Evolutionary conservation across 2,888 invertebrate genomes (phyloP).

Genomic region (Ectemnius cavifrons): DNA sequence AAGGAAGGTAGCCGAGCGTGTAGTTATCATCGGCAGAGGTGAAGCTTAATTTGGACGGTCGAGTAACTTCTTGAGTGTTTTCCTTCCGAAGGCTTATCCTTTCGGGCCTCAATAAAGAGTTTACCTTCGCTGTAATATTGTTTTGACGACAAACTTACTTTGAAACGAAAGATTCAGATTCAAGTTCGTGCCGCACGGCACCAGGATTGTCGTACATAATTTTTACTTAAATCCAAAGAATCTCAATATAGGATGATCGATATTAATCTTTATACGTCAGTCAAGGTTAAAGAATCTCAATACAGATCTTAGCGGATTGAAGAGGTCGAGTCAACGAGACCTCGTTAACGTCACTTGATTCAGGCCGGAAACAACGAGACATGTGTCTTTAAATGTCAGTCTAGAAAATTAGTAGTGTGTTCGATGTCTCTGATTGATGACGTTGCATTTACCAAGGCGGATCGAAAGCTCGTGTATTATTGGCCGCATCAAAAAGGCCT

Average conservation of each 20-base stretch:
- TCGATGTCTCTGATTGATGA: constrained; percentile 53
- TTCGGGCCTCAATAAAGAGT: constrained; percentile 3
- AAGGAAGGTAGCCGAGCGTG: constrained; percentile 22
- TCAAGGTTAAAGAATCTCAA: too few species aligned
- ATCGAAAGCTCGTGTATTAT: constrained; percentile 48
- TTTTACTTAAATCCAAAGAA: too few species aligned
- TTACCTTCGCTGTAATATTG: not conserved
- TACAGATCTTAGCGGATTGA: too few species aligned
- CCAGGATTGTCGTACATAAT: too few species aligned
- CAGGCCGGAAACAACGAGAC: not conserved
- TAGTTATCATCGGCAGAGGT: constrained; percentile 10
- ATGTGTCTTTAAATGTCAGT: constrained; percentile 35
- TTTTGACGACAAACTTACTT: not conserved
- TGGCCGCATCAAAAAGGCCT: constrained; percentile 62
- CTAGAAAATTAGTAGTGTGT: constrained; percentile 51
- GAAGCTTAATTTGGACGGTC: constrained; percentile 3
- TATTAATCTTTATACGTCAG: too few species aligned
- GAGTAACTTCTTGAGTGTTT: constrained; percentile 7
- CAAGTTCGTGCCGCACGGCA: too few species aligned
- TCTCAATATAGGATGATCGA: not conserved
- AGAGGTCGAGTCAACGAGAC: not conserved
- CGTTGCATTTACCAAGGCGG: constrained; percentile 49
- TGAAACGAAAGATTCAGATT: too few species aligned
- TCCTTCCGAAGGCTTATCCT: constrained; percentile 1
- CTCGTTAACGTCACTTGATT: not conserved